Evolutionary conservation across 2,797 vertebrate species (phyloP).

Genomic region (Platalea minor): DNA sequence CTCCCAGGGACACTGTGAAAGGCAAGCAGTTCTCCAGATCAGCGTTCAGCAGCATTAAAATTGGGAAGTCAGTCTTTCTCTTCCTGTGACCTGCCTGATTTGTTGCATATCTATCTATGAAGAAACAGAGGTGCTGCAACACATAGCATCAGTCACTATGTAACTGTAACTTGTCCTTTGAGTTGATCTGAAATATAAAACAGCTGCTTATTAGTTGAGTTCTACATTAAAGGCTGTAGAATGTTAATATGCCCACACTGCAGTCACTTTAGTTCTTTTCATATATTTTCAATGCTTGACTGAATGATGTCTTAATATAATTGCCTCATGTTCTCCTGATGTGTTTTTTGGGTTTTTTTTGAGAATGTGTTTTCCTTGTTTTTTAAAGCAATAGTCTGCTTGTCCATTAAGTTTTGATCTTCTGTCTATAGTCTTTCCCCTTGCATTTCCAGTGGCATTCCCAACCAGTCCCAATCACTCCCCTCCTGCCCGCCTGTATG

Average conservation of each 20-base stretch:
- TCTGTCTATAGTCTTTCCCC: neutral
- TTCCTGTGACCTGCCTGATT: neutral
- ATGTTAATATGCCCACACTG: neutral
- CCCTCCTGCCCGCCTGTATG: neutral
- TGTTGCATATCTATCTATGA: neutral
- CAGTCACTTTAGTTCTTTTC: neutral
- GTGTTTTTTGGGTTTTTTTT: neutral
- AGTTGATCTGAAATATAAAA: neutral
- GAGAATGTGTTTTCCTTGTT: neutral
- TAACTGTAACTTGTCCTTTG: neutral
- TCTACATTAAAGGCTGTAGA: neutral
- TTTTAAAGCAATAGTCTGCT: neutral
- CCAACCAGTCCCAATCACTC: neutral
- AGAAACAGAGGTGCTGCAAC: neutral
- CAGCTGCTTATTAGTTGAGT: neutral
- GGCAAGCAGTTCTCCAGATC: neutral
- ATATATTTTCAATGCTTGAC: neutral
- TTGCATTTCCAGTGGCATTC: fast-evolving
- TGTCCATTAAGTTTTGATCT: neutral
- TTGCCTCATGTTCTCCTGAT: neutral
- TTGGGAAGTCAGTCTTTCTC: neutral
- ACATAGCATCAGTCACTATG: neutral
- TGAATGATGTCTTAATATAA: neutral
- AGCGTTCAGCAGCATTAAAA: neutral
- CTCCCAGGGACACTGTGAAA: neutral